Evolutionary conservation across 1,140 invertebrate species (phyloP), one percentile per base, ranked within the genome.

Genomic region (Aleiodes sp.): DNA sequence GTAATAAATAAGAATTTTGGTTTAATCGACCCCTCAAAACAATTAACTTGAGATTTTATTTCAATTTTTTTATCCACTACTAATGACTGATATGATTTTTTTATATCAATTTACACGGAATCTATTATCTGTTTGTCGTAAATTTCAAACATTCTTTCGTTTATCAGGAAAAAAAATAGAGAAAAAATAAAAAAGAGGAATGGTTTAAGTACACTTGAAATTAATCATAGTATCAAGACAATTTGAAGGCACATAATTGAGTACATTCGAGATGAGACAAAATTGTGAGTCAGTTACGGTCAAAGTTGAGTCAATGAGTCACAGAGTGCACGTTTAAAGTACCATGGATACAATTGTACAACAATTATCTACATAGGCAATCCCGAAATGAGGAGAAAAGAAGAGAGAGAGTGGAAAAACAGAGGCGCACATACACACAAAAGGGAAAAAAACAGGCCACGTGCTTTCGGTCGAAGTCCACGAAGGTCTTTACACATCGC

Each of bases 391-490:
- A 52, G 46, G 46, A 52, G 19, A 19, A 46, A 52, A 52, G 26
- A 24, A 6, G 31, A 35, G 4, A 10, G 10, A 35, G 10, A 35
- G n/a, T n/a, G n/a, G n/a, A n/a, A n/a, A n/a, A n/a, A n/a, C n/a
- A n/a, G n/a, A n/a, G n/a, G n/a, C n/a, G n/a, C n/a, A n/a, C n/a
- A n/a, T n/a, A n/a, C n/a, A n/a, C n/a, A n/a, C n/a, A n/a, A n/a
- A n/a, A n/a, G n/a, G n/a, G n/a, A 60, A 16, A 10, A 39, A 16
- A 39, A 64, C 16, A 46, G 35, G 57, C 39, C 66, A 68, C 66
- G 66, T 68, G 56, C 66, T 43, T 16, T 19, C 26, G 66, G 57
- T 57, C 57, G 60, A 68, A 68, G 66, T 68, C 66, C 66, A 24
- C 21, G 16, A 37, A 52, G 46, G 26, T 68, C 33, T 68, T 33